Base-by-base conservation (phyloP, 2,113 vertebrate species). In the Nesospiza acunhae region DNA sequence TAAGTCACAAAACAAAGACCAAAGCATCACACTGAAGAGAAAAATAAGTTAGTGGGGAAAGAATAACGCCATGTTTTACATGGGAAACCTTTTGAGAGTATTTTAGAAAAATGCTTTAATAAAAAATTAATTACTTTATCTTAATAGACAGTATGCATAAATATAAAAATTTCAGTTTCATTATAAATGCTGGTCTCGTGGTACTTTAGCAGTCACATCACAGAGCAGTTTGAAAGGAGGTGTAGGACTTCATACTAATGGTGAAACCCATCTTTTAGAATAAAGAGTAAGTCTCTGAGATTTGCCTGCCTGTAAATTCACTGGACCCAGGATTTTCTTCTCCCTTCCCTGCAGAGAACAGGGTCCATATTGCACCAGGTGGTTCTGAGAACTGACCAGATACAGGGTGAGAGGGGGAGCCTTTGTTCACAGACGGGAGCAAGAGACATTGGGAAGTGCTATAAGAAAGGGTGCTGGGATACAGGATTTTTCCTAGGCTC, bases 1-100 rank as follows among this genome's bases (percentile, higher is more conserved):
- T 63, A 95, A 97, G 94, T 98, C 87, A 97, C 96, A 97, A 97
- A 97, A 84, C 95, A 76, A 96, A 97, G 80, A 97, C 96, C 94
- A 97, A 98, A 98, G 93, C 82, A 64, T 78, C 59, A 73, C 62
- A 76, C 35, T 87, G 93, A 95, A 95, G 80, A 68, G 35, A 74
- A 68, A 95, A 94, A 86, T 50, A 70, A 93, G 15, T 75, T 55
- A 10, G 15, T 18, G 15, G 15, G 1, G 15, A 50, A 76, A 93
- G 90, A 76, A 72, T 33, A 90, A 15, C 68, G 94, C 63, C 53
- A 59, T 81, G 60, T 85, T 95, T 86, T 62, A 89, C 52, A 46
- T 89, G 64, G 60, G 79, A 97, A 97, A 60, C 2, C 13, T 84
- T 60, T 75, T 64, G 30, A 30, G 28, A 19, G 22, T 19, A 84